phyloP scores from a whole-genome alignment of 2,113 vertebrate species.

The Daubentonia madagascariensis region DNA sequence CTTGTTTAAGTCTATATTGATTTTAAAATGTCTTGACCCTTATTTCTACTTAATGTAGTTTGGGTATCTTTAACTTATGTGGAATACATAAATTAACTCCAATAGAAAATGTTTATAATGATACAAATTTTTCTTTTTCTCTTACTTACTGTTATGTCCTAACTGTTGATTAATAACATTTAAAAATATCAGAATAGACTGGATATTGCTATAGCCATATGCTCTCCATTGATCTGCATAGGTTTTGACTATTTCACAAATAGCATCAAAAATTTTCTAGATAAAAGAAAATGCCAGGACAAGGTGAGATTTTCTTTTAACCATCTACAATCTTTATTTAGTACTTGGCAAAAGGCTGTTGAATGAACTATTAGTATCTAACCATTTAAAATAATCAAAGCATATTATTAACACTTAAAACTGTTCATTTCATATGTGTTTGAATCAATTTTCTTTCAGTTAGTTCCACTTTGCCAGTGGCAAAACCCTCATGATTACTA shows the following conservation, averaged over 20 bases:
- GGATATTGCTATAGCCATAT: neutral
- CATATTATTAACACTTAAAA: neutral
- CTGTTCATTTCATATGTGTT: neutral
- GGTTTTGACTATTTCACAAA: neutral
- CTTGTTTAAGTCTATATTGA: neutral
- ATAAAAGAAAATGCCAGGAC: neutral
- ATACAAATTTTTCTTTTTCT: neutral
- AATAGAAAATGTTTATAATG: neutral
- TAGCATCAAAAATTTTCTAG: neutral
- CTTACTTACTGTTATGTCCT: neutral
- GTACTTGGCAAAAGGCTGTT: neutral
- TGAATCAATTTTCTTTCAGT: neutral
- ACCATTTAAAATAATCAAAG: slow-evolving; percentile 12
- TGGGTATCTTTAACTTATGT: neutral
- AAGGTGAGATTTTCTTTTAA: neutral
- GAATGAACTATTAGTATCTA: neutral
- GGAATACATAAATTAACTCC: neutral
- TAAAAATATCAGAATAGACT: neutral
- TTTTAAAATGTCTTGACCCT: slow-evolving; percentile 4
- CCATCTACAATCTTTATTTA: neutral
- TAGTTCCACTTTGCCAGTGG: neutral
- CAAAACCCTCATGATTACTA: neutral
- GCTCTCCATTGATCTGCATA: neutral
- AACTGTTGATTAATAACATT: neutral
- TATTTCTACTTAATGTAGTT: neutral